Percentiles rank a stretch among this genome's conserved stretches.
These are phyloP conservation scores for Setophaga petechia DNA, from an alignment of 2,113 vertebrate genomes.

Conservation along the genomic window DNA sequence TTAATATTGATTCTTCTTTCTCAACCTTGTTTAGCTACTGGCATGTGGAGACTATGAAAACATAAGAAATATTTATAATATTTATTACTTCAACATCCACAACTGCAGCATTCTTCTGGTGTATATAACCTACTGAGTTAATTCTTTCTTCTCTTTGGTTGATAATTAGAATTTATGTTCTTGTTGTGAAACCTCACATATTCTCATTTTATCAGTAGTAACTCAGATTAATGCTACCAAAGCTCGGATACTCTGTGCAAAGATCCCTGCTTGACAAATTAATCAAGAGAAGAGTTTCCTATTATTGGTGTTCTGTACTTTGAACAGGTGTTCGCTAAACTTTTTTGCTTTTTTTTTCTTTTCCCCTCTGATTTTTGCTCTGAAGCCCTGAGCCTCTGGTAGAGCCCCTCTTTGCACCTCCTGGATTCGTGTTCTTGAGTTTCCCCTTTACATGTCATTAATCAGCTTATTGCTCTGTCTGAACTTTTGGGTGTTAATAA, in stretches of 20 bases:
- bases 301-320: not conserved
- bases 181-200: not conserved
- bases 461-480: not conserved
- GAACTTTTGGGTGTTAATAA: not conserved
- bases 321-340: not conserved
- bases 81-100: slow-evolving; percentile 4
- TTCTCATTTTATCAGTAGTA: slow-evolving; percentile 10
- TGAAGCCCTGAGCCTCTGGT: not conserved
- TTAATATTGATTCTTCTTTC: slow-evolving; percentile 50
- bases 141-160: slow-evolving; percentile 12
- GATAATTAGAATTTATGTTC: slow-evolving; percentile 44
- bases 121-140: not conserved
- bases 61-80: slow-evolving; percentile 23
- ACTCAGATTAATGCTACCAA: not conserved
- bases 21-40: slow-evolving; percentile 9
- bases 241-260: not conserved
- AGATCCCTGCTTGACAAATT: slow-evolving; percentile 14
- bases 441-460: not conserved
- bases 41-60: slow-evolving; percentile 1
- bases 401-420: not conserved
- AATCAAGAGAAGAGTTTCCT: not conserved
- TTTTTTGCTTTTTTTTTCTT: not conserved
- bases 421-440: not conserved
- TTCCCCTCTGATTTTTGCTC: not conserved
- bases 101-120: not conserved